A percentile compares a stretch with the other conserved stretches of the same genome.
Evolutionary conservation across 2,797 vertebrate genomes (phyloP).

Genomic region (Lepilemur septentrionalis): DNA sequence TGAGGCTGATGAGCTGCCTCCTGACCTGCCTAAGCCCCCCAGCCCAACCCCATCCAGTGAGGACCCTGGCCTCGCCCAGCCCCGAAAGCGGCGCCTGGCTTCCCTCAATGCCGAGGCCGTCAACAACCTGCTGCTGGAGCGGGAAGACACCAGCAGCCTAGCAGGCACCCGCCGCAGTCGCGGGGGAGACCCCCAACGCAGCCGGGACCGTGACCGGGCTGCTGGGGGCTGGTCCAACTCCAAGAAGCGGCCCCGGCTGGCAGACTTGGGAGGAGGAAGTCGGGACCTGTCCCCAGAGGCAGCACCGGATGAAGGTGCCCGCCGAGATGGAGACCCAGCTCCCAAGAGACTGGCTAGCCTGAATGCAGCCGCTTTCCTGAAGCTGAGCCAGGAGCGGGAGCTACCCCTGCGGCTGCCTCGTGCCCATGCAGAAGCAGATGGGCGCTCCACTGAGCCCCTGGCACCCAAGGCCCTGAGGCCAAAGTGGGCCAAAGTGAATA

Average conservation of each 20-base stretch:
- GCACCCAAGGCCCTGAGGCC: constrained; percentile 79
- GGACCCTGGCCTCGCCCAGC: constrained; percentile 82
- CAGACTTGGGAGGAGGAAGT: constrained; percentile 77
- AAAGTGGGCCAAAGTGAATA: constrained; percentile 83
- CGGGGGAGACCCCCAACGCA: constrained; percentile 78
- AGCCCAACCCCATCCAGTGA: constrained; percentile 75
- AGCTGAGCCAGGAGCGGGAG: constrained; percentile 91
- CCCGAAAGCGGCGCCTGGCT: constrained; percentile 93
- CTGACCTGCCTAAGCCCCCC: constrained; percentile 86
- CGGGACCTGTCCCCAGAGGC: constrained; percentile 80
- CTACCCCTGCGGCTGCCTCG: constrained; percentile 83
- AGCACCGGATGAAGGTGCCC: constrained; percentile 82
- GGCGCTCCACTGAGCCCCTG: constrained; percentile 77
- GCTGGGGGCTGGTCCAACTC: constrained; percentile 75
- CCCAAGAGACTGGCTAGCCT: constrained; percentile 97
- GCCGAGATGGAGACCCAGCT: constrained; percentile 84
- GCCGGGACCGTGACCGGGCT: constrained; percentile 81
- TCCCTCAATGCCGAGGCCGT: constrained; percentile 97
- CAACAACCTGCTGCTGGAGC: constrained; percentile 95
- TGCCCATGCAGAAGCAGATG: constrained; percentile 81
- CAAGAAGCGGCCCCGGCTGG: constrained; percentile 81
- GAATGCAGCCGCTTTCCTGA: constrained; percentile 95
- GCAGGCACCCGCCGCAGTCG: constrained; percentile 79
- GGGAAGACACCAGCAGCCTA: constrained; percentile 81
- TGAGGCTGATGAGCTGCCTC: constrained; percentile 73